Base-by-base conservation (phyloP, 35 echinoderm and acorn worm genomes). In the Apostichopus parvimensis region DNA sequence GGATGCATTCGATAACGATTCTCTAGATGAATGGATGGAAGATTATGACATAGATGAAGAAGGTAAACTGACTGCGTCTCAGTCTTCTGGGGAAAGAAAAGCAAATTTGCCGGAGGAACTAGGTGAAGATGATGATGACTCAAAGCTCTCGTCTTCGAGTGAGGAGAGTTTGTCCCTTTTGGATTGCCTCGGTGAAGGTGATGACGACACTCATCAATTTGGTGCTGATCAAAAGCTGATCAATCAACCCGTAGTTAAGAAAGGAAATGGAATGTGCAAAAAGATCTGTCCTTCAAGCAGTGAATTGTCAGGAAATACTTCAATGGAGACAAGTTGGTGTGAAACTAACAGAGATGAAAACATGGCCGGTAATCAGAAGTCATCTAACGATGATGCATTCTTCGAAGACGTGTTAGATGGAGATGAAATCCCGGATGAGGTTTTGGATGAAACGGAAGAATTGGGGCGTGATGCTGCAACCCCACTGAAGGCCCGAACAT, bases 401-500 rank as follows among this genome's bases (percentile, higher is more conserved):
- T 45, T 80, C 9, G 80, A 57, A 21, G 80, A 56, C 18, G 56
- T 83, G 80, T 13, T 57, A 54, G 80, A 83, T 54, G 54, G 21
- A 55, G 80, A 83, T n/a, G 80, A 83, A 25, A 6, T 79, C 26
- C 77, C 77, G 12, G 77, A 79, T 12, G 77, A 79, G 22, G 3
- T 79, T 6, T 52, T 79, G 22, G 25, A 5, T 34, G 18, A 79
- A 52, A 45, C 5, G 20, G 77, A 1, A 79, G 22, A 18, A 10
- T 18, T 11, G 18, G 9, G 26, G 5, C 5, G 6, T 54, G 52
- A 56, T 1, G 80, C 53, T 83, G 53, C 21, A 34, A 28, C 53
- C 24, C 56, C 80, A 17, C 34, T 83, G 58, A 87, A 87, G 85
- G n/a, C 55, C 4, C 56, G 65, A n/a, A 87, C 85, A 9, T 87